phyloP scores from a whole-genome alignment of 2,113 vertebrate genomes.

The Nettapus auritus region DNA sequence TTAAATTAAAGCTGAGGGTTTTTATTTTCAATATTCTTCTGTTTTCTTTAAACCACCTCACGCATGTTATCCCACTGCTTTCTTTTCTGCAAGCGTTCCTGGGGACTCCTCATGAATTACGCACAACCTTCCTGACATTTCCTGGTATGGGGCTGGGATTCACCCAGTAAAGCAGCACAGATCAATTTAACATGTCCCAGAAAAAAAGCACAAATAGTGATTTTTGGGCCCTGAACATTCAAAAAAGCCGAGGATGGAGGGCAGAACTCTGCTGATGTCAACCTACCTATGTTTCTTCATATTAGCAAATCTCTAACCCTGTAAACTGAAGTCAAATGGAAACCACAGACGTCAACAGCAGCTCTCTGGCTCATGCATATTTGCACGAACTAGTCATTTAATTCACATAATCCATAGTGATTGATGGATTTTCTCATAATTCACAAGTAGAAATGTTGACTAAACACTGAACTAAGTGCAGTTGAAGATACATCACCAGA shows the following conservation, averaged over 20 bases:
- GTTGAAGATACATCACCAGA: background rate
- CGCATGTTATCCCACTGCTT: background rate
- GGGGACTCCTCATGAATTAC: background rate
- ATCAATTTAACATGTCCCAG: background rate
- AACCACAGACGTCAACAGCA: background rate
- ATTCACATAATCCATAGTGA: background rate
- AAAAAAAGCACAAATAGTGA: background rate
- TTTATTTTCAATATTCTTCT: background rate
- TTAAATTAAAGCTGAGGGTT: background rate
- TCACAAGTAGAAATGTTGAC: background rate
- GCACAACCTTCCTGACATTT: background rate
- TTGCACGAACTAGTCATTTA: background rate
- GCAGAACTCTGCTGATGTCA: background rate
- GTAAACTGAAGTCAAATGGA: background rate
- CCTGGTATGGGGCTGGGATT: background rate
- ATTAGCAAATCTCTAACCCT: background rate
- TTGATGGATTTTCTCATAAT: background rate
- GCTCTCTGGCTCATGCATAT: background rate
- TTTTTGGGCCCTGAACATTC: background rate
- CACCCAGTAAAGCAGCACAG: background rate
- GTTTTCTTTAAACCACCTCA: background rate
- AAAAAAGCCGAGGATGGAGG: background rate
- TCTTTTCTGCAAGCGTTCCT: background rate
- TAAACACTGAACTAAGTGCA: background rate
- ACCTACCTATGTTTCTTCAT: rapidly evolving